Evolutionary conservation across 2,113 vertebrate species (phyloP).

Genomic region (Asarcornis scutulata): DNA sequence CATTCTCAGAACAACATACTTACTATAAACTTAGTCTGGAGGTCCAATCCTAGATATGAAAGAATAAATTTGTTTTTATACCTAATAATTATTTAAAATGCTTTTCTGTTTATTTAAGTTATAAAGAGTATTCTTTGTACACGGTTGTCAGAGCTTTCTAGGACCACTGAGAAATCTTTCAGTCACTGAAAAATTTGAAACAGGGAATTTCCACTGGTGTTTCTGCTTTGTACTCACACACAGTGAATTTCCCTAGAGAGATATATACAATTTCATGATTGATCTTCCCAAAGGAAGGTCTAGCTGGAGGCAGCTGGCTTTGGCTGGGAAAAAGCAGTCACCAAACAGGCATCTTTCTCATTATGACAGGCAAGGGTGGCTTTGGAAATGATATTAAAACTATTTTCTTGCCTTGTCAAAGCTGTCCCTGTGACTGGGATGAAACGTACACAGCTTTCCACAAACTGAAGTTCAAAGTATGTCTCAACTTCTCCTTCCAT

Average conservation of each 20-base stretch:
- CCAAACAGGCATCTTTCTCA: slow-evolving; percentile 20
- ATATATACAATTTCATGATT: slow-evolving; percentile 23
- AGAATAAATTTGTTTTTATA: neutral
- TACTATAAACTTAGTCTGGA: neutral
- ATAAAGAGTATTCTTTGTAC: neutral
- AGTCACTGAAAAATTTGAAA: slow-evolving; percentile 9
- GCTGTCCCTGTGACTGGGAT: neutral
- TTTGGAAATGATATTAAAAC: slow-evolving; percentile 37
- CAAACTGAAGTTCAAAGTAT: neutral
- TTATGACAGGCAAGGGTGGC: slow-evolving; percentile 33
- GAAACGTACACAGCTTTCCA: neutral
- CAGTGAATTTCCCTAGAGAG: slow-evolving; percentile 23
- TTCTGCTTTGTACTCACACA: slow-evolving; percentile 11
- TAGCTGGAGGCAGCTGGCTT: slow-evolving; percentile 45
- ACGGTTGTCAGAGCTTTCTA: neutral
- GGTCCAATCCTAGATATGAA: neutral
- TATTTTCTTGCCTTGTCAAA: slow-evolving; percentile 30
- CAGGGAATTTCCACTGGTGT: neutral
- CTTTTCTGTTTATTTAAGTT: neutral
- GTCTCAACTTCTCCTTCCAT: neutral
- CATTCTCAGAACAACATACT: neutral
- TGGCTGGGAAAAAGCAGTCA: slow-evolving; percentile 8
- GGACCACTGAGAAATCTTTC: neutral
- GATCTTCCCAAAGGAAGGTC: slow-evolving; percentile 27
- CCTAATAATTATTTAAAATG: slow-evolving; percentile 11